Conservation (phyloP, 1,140 invertebrate genomes). For the Drosophila sproati region DNA sequence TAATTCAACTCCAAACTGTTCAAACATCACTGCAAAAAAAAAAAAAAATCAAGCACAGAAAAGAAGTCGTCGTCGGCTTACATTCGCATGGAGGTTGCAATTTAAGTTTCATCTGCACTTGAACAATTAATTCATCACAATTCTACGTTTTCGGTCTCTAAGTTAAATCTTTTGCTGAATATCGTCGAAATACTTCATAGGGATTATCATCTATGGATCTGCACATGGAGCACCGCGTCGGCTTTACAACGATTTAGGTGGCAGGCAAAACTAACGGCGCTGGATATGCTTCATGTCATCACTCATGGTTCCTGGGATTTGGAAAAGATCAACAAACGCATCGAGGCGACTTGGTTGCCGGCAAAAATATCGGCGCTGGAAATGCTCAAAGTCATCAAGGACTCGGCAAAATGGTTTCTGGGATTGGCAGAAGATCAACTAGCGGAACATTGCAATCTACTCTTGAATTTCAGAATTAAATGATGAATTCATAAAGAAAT, state of each 20-base stretch:
- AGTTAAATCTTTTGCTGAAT: background rate
- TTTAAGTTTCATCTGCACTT: slow-evolving; percentile 12
- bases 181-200: slow-evolving; percentile 10
- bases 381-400: background rate
- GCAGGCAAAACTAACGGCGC: background rate
- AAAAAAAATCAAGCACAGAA: background rate
- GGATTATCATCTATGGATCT: slow-evolving; percentile 1
- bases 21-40: background rate
- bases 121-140: slow-evolving; percentile 14
- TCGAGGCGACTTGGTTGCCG: background rate
- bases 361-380: background rate
- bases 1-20: background rate
- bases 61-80: background rate
- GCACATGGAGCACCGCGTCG: background rate
- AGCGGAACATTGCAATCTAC: too few relatives aligned
- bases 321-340: background rate
- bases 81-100: slow-evolving; percentile 19
- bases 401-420: too few relatives aligned
- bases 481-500: too few relatives aligned
- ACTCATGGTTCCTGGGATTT: background rate
- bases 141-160: background rate
- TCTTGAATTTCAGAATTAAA: too few relatives aligned
- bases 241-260: slow-evolving; percentile 19
- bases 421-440: too few relatives aligned
- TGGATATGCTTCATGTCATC: slow-evolving; percentile 38